These are phyloP conservation scores for Mythimna ferrago DNA, from an alignment of 2,888 invertebrate species.

Conservation along the genomic window DNA sequence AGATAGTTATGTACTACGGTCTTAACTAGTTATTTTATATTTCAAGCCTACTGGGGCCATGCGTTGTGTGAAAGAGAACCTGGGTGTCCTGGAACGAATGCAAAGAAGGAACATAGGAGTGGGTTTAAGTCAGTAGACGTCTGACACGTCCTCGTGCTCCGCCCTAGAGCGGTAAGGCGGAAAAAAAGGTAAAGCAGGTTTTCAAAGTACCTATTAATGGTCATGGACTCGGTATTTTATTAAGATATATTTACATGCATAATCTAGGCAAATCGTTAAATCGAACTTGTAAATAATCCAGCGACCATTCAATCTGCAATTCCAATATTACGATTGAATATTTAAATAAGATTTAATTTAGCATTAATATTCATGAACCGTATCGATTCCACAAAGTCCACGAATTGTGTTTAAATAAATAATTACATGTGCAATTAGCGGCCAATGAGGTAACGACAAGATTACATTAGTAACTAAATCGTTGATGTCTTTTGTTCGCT, in stretches of 20 bases:
- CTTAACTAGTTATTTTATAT: conserved; percentile 10
- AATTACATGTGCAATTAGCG: conserved; percentile 53
- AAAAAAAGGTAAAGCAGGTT: conserved; percentile 9
- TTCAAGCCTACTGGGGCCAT: background rate
- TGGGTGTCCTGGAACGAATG: no score
- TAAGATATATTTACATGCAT: conserved; percentile 21
- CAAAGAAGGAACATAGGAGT: no score
- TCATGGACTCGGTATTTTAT: conserved; percentile 15
- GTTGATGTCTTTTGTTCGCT: conserved; percentile 71
- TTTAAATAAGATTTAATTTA: conserved; percentile 38
- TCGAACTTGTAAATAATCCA: conserved; percentile 39
- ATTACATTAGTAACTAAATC: conserved; percentile 63
- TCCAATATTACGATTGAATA: conserved; percentile 49
- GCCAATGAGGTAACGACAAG: conserved; percentile 66
- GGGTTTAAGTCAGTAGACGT: no score
- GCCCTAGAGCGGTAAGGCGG: no score
- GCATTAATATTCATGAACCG: conserved; percentile 51
- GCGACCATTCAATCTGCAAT: conserved; percentile 46
- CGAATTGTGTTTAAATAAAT: conserved; percentile 44
- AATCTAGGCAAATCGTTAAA: conserved; percentile 26
- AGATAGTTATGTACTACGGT: background rate
- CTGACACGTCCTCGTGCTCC: no score
- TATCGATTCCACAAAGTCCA: conserved; percentile 44
- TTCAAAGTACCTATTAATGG: conserved; percentile 4
- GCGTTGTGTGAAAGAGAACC: no score